phyloP scores from a whole-genome alignment of 2,797 vertebrate species.

The Hypotaenidia philippensis region DNA sequence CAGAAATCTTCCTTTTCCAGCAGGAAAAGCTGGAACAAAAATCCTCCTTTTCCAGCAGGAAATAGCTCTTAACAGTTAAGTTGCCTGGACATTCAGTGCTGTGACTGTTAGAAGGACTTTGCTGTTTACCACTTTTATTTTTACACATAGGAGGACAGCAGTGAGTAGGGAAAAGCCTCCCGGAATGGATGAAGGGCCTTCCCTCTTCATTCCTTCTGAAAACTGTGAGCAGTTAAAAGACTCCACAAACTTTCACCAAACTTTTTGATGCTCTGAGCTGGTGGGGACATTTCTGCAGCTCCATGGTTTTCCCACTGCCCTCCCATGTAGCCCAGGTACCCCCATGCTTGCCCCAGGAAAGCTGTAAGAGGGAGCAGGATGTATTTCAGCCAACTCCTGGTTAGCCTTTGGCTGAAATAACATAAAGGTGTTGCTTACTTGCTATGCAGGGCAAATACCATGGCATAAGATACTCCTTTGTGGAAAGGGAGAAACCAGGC shows the following conservation, averaged over 20 bases:
- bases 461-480: neutral
- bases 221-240: neutral
- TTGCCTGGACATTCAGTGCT: neutral
- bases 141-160: conserved; percentile 27
- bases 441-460: neutral
- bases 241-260: neutral
- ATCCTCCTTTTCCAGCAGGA: neutral
- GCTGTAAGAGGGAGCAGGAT: neutral
- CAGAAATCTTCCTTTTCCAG: neutral
- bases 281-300: neutral
- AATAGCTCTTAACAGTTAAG: neutral
- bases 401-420: neutral
- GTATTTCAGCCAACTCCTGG: neutral
- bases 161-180: conserved; percentile 21
- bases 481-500: neutral
- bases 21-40: neutral
- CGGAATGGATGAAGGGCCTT: neutral
- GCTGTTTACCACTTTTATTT: conserved; percentile 1
- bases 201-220: neutral
- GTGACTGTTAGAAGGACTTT: neutral
- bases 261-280: neutral
- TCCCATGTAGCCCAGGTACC: accelerated
- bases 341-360: neutral
- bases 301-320: neutral
- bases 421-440: neutral